A percentile compares a stretch with the other conserved stretches of the same genome.
These are phyloP conservation scores for Chionis minor DNA, from an alignment of 2,113 vertebrate species.

Conservation along the genomic window DNA sequence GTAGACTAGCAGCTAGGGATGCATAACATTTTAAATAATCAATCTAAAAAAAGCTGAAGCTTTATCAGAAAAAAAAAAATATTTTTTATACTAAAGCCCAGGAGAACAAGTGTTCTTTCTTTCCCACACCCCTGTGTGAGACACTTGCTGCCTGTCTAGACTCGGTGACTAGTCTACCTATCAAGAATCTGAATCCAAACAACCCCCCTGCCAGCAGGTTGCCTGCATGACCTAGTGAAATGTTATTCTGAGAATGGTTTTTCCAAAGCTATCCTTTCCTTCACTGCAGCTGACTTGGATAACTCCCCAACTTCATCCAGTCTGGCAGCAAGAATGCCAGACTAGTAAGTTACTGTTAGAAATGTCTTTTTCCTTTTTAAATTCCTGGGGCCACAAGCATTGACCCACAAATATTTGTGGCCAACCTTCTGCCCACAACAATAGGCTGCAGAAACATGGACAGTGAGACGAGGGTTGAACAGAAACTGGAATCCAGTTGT, in stretches of 20 bases:
- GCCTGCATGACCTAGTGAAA: background rate
- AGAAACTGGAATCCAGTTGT: background rate
- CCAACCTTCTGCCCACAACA: background rate
- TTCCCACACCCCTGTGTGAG: background rate
- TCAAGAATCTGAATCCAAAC: background rate
- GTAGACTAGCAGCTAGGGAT: background rate
- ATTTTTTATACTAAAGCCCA: background rate
- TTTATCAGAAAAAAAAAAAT: background rate
- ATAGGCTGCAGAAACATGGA: background rate
- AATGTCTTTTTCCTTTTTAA: background rate
- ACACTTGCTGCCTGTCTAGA: background rate
- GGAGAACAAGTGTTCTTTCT: background rate
- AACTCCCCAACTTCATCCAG: background rate
- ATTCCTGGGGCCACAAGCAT: background rate
- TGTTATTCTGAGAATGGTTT: background rate
- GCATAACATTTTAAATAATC: background rate
- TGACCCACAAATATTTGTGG: background rate
- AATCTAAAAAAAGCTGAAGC: background rate
- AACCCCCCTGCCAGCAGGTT: background rate
- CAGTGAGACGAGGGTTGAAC: background rate
- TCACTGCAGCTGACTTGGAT: background rate
- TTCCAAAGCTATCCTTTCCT: background rate
- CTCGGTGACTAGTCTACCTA: background rate
- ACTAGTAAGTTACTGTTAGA: background rate
- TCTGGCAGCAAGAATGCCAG: background rate